Evolutionary conservation across 1,140 invertebrate genomes (phyloP).

Genomic region (Macrocentrus cingulum): DNA sequence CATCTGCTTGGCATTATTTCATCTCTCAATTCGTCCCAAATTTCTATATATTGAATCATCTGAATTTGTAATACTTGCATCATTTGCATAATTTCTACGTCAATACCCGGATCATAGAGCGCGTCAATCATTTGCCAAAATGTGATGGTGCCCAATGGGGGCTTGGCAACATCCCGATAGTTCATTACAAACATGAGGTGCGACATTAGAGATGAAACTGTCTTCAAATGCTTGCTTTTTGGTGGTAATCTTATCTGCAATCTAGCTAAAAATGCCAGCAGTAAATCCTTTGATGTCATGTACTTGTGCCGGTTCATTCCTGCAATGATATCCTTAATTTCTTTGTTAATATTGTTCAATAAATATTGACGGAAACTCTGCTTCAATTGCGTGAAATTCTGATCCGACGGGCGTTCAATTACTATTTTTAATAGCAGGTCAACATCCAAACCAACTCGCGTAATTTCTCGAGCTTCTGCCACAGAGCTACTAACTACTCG

Average conservation of each 20-base stretch:
- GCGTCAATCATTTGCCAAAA: slow-evolving; percentile 15
- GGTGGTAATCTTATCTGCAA: slow-evolving; percentile 11
- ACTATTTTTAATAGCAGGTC: not conserved
- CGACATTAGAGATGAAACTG: slow-evolving; percentile 12
- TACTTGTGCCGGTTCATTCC: slow-evolving; percentile 15
- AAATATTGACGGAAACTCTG: not conserved
- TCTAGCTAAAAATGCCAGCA: slow-evolving; percentile 9
- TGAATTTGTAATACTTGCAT: not conserved
- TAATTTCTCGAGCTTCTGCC: not conserved
- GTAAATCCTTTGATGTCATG: slow-evolving; percentile 8
- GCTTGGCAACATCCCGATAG: not conserved
- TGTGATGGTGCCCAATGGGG: not conserved
- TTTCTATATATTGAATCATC: not conserved
- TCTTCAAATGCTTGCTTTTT: slow-evolving; percentile 2
- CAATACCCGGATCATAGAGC: not conserved
- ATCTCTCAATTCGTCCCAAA: not conserved
- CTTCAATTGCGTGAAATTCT: slow-evolving; percentile 3
- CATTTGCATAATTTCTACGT: not conserved
- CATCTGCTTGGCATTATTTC: not conserved
- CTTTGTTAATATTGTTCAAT: not conserved
- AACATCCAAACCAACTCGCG: not conserved
- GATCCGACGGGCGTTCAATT: not conserved
- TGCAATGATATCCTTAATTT: slow-evolving; percentile 1
- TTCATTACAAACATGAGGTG: not conserved
- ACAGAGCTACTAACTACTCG: not conserved